Evolutionary conservation across 2,797 vertebrate species (phyloP).

Genomic region (Muscicapa striata): DNA sequence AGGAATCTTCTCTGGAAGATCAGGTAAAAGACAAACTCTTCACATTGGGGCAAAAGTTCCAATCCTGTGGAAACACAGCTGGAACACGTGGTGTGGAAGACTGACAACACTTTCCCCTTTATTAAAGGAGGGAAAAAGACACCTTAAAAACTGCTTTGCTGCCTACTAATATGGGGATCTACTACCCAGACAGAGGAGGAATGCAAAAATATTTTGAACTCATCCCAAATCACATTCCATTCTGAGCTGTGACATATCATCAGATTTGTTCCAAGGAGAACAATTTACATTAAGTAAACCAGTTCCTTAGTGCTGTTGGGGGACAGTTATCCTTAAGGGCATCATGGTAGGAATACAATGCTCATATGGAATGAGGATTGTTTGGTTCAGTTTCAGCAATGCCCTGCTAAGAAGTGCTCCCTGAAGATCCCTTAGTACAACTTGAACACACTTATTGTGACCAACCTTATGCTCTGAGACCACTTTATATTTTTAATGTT

Average conservation of each 20-base stretch:
- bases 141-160: neutral
- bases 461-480: neutral
- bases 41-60: neutral
- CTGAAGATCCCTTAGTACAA: neutral
- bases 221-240: neutral
- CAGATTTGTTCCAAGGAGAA: neutral
- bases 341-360: neutral
- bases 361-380: neutral
- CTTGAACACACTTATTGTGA: neutral
- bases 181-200: neutral
- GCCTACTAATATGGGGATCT: neutral
- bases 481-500: neutral
- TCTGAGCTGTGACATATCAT: neutral
- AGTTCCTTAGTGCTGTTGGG: neutral
- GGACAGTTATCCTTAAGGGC: neutral
- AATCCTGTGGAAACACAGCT: neutral
- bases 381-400: neutral
- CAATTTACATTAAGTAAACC: neutral
- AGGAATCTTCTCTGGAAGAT: neutral
- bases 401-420: neutral
- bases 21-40: neutral
- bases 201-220: neutral
- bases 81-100: fast-evolving
- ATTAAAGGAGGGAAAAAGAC: neutral
- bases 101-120: neutral